Evolutionary conservation across 2,113 vertebrate genomes (phyloP).

Genomic region (Lathamus discolor): DNA sequence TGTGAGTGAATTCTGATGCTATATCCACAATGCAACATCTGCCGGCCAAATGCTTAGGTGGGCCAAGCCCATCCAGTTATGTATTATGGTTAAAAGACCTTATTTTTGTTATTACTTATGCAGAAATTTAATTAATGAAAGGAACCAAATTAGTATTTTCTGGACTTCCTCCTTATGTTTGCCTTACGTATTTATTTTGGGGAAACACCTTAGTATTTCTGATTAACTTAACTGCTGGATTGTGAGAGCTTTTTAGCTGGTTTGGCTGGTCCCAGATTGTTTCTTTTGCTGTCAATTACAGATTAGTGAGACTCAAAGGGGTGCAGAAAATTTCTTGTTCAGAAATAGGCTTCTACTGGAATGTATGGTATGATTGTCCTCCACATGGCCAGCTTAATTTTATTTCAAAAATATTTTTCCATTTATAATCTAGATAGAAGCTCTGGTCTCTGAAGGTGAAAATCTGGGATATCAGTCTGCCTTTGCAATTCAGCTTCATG

Average conservation of each 20-base stretch:
- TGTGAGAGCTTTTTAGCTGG: background rate
- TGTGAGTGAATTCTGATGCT: background rate
- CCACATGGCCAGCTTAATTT: background rate
- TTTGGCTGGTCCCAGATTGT: background rate
- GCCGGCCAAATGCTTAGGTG: background rate
- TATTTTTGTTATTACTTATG: background rate
- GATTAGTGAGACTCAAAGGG: background rate
- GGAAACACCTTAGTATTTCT: background rate
- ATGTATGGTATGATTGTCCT: background rate
- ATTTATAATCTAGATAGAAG: background rate
- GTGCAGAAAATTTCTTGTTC: background rate
- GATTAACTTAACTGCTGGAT: slow-evolving; percentile 16
- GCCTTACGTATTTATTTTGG: background rate
- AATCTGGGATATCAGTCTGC: background rate
- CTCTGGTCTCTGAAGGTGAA: background rate
- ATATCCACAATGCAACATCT: background rate
- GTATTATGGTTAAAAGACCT: background rate
- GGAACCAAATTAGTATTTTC: background rate
- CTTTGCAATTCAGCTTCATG: background rate
- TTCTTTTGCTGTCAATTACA: background rate
- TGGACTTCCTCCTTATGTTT: background rate
- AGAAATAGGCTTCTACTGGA: background rate
- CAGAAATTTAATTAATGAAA: background rate
- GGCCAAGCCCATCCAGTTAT: background rate
- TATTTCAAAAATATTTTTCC: background rate